Conservation (phyloP, 2,888 invertebrate genomes). For the Drosophila monieri region DNA sequence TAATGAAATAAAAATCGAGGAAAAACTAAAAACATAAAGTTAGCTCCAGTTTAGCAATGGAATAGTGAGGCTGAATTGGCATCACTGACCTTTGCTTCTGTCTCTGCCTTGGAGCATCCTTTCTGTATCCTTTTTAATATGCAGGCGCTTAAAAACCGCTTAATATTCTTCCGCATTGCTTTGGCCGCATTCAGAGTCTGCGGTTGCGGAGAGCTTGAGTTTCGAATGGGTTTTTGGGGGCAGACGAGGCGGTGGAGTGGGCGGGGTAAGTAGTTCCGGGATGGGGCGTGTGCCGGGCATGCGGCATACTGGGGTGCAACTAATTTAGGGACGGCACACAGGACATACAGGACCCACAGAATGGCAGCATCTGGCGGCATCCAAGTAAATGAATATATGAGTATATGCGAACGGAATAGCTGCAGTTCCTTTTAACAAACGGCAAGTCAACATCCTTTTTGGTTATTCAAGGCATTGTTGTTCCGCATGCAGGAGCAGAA, state of each 20-base stretch:
- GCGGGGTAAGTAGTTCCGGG: slow-evolving; percentile 29
- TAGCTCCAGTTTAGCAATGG: no score
- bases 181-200: slow-evolving; percentile 73
- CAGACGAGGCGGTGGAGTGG: slow-evolving; percentile 24
- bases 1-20: no score
- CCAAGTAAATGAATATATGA: slow-evolving; percentile 75
- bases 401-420: slow-evolving; percentile 70
- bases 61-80: slow-evolving; percentile 8
- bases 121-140: slow-evolving; percentile 52
- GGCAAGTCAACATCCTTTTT: slow-evolving; percentile 79
- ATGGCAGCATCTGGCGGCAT: slow-evolving; percentile 53
- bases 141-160: slow-evolving; percentile 74
- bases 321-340: slow-evolving; percentile 59
- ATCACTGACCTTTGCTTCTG: slow-evolving; percentile 9
- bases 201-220: slow-evolving; percentile 31
- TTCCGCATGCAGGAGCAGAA: slow-evolving; percentile 25
- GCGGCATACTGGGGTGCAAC: slow-evolving; percentile 53
- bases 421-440: slow-evolving; percentile 72
- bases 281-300: slow-evolving; percentile 1
- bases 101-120: slow-evolving; percentile 19
- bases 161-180: slow-evolving; percentile 78
- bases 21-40: no score
- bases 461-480: slow-evolving; percentile 64
- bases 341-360: slow-evolving; percentile 57
- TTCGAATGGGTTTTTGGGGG: slow-evolving; percentile 37